These are phyloP conservation scores for Spatulosminthurus flaviceps DNA, from an alignment of 2,888 invertebrate genomes.

Conservation along the genomic window DNA sequence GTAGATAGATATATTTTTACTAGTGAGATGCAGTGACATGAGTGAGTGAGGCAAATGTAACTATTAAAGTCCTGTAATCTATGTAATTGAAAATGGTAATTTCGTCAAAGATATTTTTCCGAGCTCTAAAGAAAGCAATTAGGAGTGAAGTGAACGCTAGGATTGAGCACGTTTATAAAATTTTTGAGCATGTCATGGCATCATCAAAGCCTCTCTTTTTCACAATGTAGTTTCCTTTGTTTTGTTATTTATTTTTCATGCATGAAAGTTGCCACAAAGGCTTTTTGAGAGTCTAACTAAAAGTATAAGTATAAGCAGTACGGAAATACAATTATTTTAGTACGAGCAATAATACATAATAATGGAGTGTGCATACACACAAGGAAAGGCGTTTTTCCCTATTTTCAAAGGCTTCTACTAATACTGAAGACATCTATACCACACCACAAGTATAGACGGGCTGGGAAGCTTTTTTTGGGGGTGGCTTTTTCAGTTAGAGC, in stretches of 20 bases:
- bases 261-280: constrained; percentile 42
- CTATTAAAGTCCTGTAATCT: neutral
- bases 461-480: no score
- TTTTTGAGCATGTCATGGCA: constrained; percentile 23
- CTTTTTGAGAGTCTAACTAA: constrained; percentile 38
- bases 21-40: no score
- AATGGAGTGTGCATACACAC: no score
- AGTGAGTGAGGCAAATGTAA: neutral
- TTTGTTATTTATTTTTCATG: constrained; percentile 46
- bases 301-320: neutral
- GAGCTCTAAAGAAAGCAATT: constrained; percentile 22
- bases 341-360: no score
- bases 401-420: no score
- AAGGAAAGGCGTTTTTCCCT: no score
- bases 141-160: neutral
- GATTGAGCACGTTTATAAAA: neutral
- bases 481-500: no score
- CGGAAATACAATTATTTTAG: no score
- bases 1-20: no score
- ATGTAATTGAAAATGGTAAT: constrained; percentile 29
- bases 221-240: constrained; percentile 41
- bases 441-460: no score
- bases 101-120: constrained; percentile 30
- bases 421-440: no score
- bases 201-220: constrained; percentile 10